Percentiles rank a stretch among this genome's conserved stretches.
These are phyloP conservation scores for Chaetorhynchus papuensis DNA, from an alignment of 2,113 vertebrate genomes.

Conservation along the genomic window DNA sequence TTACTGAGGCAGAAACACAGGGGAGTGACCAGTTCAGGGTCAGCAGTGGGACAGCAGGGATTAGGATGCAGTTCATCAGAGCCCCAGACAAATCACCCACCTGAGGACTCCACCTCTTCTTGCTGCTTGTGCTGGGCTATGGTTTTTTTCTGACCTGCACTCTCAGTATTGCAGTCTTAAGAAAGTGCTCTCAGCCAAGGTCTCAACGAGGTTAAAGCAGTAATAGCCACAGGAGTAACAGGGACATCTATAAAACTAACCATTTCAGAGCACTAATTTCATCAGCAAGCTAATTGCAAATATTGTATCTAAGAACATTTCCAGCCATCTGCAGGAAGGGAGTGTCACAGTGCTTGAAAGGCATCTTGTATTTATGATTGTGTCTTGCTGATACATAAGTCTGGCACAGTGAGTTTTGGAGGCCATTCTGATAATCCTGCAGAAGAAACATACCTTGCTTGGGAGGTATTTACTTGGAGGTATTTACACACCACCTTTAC, in stretches of 20 bases:
- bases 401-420: neutral
- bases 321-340: constrained; percentile 64
- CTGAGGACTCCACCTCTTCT: neutral
- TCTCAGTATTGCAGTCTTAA: neutral
- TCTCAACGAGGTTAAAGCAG: constrained; percentile 27
- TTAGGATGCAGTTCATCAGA: neutral
- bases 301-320: constrained; percentile 44
- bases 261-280: constrained; percentile 57
- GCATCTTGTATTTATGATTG: neutral
- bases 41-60: neutral
- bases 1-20: neutral
- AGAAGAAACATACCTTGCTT: neutral
- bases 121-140: neutral
- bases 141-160: neutral
- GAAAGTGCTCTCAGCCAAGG: neutral
- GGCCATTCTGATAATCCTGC: neutral
- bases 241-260: constrained; percentile 38
- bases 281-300: constrained; percentile 43
- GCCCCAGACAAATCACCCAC: neutral
- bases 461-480: neutral
- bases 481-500: neutral
- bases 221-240: constrained; percentile 11
- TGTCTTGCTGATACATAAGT: neutral
- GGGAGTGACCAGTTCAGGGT: neutral
- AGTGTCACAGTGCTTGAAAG: constrained; percentile 24